Percentiles rank a stretch among this genome's conserved stretches.
Conservation (phyloP, 2,113 vertebrate species). For the Rhynchomys soricoides region DNA sequence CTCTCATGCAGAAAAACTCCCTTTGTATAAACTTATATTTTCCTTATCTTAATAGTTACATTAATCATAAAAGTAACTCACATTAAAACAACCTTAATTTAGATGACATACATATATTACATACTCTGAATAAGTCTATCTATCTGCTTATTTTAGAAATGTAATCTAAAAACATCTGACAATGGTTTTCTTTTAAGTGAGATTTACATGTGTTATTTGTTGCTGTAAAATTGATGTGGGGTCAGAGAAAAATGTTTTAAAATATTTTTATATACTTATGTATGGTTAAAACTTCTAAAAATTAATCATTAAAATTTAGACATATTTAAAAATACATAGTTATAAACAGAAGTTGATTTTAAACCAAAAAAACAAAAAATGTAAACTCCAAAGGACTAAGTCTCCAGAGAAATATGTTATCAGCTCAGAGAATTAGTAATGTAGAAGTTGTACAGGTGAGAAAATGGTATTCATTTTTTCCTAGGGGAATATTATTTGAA, state of each 20-base stretch:
- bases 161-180: neutral
- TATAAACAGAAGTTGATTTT: neutral
- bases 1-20: neutral
- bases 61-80: neutral
- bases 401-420: neutral
- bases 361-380: no score
- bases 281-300: neutral
- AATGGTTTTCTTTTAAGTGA: neutral
- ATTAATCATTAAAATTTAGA: neutral
- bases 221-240: neutral
- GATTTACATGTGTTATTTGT: neutral
- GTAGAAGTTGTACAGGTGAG: neutral
- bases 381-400: neutral
- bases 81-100: neutral
- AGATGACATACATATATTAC: neutral
- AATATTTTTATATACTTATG: neutral
- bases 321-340: neutral
- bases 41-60: neutral
- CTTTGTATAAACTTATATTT: neutral
- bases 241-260: neutral
- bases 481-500: neutral
- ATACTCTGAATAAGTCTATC: neutral
- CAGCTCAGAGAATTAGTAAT: neutral
- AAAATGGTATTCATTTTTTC: neutral
- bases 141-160: neutral